Conservation (phyloP, 2,113 vertebrate species). For the Aptenodytes patagonicus region DNA sequence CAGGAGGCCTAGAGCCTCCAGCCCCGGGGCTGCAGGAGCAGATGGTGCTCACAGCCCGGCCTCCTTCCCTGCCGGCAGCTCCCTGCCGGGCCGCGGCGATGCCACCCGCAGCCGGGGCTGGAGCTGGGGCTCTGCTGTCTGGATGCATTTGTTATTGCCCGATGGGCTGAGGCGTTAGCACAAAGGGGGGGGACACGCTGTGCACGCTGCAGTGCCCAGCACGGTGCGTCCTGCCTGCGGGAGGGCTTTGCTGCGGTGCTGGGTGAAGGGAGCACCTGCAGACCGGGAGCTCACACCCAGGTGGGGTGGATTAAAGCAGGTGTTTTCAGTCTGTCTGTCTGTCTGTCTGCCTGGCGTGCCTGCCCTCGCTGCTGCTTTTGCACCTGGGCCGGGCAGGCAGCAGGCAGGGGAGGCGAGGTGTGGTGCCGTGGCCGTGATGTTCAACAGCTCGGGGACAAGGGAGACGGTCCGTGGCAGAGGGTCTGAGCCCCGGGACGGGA, state of each 20-base stretch:
- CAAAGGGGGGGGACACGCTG: accelerated
- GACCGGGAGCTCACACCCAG: accelerated
- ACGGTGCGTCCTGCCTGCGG: accelerated
- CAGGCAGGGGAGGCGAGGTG: neutral
- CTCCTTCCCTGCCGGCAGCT: neutral
- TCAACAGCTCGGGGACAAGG: neutral
- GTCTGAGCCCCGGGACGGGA: neutral
- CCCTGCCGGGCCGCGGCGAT: neutral
- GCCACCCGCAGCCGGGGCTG: neutral
- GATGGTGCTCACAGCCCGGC: neutral
- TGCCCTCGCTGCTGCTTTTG: neutral
- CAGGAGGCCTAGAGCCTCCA: neutral
- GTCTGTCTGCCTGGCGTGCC: neutral
- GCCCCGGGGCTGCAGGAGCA: neutral
- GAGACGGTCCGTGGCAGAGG: accelerated
- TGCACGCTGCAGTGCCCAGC: neutral
- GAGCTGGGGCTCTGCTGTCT: neutral
- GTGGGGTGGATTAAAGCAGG: neutral
- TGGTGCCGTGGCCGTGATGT: accelerated
- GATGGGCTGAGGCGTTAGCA: neutral
- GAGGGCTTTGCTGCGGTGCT: neutral
- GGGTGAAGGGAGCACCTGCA: neutral
- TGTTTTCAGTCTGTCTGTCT: neutral
- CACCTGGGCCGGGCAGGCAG: neutral
- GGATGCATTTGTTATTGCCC: neutral